Percentiles rank a stretch among this genome's conserved stretches.
phyloP scores from a whole-genome alignment of 2,888 invertebrate genomes.

The Sepioteuthis lessoniana region DNA sequence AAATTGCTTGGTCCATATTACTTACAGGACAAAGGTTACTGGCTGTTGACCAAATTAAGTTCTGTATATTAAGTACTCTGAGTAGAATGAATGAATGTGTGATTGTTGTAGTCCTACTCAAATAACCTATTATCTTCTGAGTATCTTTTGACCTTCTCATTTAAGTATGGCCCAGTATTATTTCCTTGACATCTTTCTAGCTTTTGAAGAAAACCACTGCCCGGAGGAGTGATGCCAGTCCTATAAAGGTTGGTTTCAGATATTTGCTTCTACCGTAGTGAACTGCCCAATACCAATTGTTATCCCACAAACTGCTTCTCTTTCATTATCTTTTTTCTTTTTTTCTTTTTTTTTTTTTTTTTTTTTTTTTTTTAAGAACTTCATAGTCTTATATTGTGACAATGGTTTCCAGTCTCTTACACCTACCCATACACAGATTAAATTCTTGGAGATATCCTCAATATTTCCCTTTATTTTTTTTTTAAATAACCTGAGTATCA shows the following conservation, averaged over 20 bases:
- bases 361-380: background rate
- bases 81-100: background rate
- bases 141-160: background rate
- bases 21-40: background rate
- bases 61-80: background rate
- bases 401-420: constrained; percentile 33
- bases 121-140: background rate
- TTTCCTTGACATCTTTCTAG: constrained; percentile 24
- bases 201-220: background rate
- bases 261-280: constrained; percentile 33
- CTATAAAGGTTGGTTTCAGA: constrained; percentile 43
- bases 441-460: background rate
- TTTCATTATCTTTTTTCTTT: background rate
- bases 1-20: background rate
- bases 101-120: background rate
- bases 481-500: background rate
- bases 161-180: constrained; percentile 1
- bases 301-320: background rate
- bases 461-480: background rate
- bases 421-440: background rate
- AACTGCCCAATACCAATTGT: constrained; percentile 23
- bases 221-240: constrained; percentile 35
- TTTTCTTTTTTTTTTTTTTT: background rate
- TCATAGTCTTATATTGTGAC: background rate
- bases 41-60: background rate